phyloP scores from a whole-genome alignment of 2,113 vertebrate species.

The Mellivora capensis region DNA sequence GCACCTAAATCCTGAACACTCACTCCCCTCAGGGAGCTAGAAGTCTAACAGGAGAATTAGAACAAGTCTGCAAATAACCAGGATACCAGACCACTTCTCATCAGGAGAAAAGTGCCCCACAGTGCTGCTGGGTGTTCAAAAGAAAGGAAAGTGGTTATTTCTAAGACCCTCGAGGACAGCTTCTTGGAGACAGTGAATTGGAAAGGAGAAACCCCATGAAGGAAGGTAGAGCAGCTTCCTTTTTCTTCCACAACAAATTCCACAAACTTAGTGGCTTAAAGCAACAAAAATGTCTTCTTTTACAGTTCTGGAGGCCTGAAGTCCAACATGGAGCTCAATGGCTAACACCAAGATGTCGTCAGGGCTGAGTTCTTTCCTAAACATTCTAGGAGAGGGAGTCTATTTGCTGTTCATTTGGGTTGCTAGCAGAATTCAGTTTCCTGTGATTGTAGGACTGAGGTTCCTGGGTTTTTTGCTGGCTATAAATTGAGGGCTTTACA shows the following conservation, averaged over 20 bases:
- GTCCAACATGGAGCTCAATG: not conserved
- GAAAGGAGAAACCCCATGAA: not conserved
- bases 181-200: not conserved
- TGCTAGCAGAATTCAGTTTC: not conserved
- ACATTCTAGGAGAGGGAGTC: not conserved
- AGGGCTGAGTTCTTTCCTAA: not conserved
- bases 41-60: not conserved
- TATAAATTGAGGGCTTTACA: not conserved
- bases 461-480: not conserved
- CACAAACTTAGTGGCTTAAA: not conserved
- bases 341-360: not conserved
- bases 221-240: not conserved
- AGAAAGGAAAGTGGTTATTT: not conserved
- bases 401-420: not conserved
- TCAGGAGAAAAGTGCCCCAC: not conserved
- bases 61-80: not conserved
- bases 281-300: not conserved
- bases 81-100: not conserved
- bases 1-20: not conserved
- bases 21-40: not conserved
- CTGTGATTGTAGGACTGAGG: not conserved
- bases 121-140: not conserved
- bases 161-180: not conserved
- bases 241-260: not conserved
- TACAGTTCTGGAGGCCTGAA: not conserved